Conservation (phyloP, 2,797 vertebrate genomes). For the Sebastes nivosus region DNA sequence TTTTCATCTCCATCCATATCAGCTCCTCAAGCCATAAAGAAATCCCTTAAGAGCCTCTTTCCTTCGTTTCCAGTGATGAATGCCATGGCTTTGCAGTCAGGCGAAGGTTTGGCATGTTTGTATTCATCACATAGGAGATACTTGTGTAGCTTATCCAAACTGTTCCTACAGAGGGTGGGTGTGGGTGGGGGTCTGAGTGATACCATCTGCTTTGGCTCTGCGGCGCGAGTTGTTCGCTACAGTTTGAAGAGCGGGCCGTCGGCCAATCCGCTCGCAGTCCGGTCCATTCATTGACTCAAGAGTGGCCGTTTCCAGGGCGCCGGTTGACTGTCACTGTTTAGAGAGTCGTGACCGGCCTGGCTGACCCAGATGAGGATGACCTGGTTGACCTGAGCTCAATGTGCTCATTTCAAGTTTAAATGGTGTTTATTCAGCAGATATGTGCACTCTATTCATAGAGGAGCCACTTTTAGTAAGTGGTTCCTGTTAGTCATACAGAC, state of each 20-base stretch:
- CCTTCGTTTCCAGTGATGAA: conserved; percentile 25
- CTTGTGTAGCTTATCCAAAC: conserved; percentile 68
- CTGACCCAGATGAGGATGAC: conserved; percentile 19
- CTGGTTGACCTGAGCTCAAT: not conserved
- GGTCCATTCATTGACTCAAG: conserved; percentile 20
- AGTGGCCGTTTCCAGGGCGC: not conserved
- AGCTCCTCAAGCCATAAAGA: conserved; percentile 29
- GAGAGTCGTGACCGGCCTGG: conserved; percentile 1
- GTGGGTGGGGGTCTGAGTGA: conserved; percentile 52
- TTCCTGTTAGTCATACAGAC: not conserved
- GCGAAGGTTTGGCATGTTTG: conserved; percentile 52
- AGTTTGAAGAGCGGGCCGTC: conserved; percentile 6
- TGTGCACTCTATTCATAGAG: not conserved
- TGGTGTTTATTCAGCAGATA: not conserved
- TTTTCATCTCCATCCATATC: conserved; percentile 43
- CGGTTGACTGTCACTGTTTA: not conserved
- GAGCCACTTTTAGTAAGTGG: not conserved
- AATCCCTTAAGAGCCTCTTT: conserved; percentile 25
- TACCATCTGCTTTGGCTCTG: conserved; percentile 76
- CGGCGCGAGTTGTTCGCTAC: conserved; percentile 1
- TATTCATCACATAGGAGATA: conserved; percentile 66
- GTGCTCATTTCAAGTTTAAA: not conserved
- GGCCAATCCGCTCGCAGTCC: conserved; percentile 33
- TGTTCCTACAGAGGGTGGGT: conserved; percentile 28
- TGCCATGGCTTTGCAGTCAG: conserved; percentile 36